phyloP scores from a whole-genome alignment of 1,140 invertebrate species.

The Papilio aristodemus region DNA sequence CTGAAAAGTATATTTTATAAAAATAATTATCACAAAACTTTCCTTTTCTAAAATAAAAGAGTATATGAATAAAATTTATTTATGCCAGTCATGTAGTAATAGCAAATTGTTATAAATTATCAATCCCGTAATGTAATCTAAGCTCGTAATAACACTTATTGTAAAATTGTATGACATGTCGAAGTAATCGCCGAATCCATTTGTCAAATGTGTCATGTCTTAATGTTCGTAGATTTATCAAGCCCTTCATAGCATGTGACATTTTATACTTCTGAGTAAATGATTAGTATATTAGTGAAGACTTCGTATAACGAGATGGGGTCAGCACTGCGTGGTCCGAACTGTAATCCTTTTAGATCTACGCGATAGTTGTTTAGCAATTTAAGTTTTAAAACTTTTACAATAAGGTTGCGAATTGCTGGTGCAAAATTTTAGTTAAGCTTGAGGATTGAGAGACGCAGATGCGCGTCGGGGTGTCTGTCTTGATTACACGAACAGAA shows the following conservation, averaged over 20 bases:
- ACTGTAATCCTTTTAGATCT: constrained; percentile 59
- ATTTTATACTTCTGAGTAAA: constrained; percentile 45
- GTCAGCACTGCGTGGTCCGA: constrained; percentile 38
- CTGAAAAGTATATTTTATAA: too few relatives aligned
- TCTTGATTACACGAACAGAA: constrained; percentile 65
- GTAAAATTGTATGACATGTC: constrained; percentile 41
- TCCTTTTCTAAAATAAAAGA: too few relatives aligned
- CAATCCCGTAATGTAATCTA: neutral
- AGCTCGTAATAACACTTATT: constrained; percentile 22
- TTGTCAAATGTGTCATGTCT: constrained; percentile 50
- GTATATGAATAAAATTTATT: neutral
- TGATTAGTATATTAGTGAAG: constrained; percentile 39
- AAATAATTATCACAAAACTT: too few relatives aligned
- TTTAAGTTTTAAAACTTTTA: constrained; percentile 27
- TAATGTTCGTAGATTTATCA: constrained; percentile 50
- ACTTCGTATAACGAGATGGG: constrained; percentile 37
- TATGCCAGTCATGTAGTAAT: neutral
- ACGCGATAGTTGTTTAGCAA: constrained; percentile 33
- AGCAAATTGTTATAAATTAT: neutral
- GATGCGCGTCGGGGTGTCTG: constrained; percentile 67
- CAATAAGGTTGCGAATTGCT: constrained; percentile 42
- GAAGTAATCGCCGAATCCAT: constrained; percentile 52
- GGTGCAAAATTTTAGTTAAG: constrained; percentile 19
- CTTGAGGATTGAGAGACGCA: constrained; percentile 48
- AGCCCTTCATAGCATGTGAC: constrained; percentile 41